These are phyloP conservation scores for Drosophila melanica DNA, from an alignment of 1,140 invertebrate genomes.

Conservation along the genomic window DNA sequence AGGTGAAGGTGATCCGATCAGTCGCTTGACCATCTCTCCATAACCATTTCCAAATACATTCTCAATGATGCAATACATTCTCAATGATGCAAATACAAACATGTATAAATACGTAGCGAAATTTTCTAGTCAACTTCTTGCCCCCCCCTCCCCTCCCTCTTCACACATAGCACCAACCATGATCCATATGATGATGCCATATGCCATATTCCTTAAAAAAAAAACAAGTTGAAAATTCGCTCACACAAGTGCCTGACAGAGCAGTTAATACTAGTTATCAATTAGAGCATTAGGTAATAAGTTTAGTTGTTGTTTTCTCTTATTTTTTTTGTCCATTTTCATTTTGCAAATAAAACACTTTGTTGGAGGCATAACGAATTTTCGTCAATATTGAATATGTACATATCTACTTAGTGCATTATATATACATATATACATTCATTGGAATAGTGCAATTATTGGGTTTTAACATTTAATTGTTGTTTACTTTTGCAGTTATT, in stretches of 20 bases:
- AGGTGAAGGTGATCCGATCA: background rate
- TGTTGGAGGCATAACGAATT: conserved; percentile 61
- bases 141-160: no score
- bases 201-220: conserved; percentile 18
- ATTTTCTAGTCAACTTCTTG: conserved; percentile 83
- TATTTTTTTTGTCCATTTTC: conserved; percentile 16
- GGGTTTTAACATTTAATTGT: conserved; percentile 53
- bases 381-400: conserved; percentile 35
- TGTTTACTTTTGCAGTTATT: conserved; percentile 44
- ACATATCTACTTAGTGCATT: conserved; percentile 13
- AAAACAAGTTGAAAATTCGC: conserved; percentile 27
- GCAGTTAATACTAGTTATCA: conserved; percentile 23
- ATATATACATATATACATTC: conserved; percentile 15
- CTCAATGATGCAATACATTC: conserved; percentile 39
- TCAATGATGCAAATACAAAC: conserved; percentile 39
- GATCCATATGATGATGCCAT: conserved; percentile 29
- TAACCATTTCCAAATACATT: conserved; percentile 28
- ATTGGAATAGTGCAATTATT: conserved; percentile 51
- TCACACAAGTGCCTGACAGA: conserved; percentile 18
- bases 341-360: no score
- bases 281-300: conserved; percentile 37
- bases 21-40: conserved; percentile 1
- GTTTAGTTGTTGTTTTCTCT: conserved; percentile 40
- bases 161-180: conserved; percentile 35
- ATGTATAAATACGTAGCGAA: conserved; percentile 66